Evolutionary conservation across 2,797 vertebrate species (phyloP), one percentile per base, ranked within the genome.

Genomic region (Dicrostonyx torquatus): DNA sequence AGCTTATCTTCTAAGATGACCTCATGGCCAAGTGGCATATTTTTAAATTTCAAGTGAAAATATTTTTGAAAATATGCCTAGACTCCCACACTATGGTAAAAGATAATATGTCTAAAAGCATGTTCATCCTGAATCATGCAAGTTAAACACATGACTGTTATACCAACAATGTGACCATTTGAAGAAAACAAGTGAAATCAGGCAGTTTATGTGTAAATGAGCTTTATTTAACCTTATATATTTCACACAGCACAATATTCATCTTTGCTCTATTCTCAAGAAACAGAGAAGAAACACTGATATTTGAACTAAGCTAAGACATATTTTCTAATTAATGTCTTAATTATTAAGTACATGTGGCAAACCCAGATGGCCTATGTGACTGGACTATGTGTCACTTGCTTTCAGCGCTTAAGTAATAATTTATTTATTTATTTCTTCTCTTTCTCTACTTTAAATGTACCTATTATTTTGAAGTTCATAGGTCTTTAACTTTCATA

Each of bases 61-160:
- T 31, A 58, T 18, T 79, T 96, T 95, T 92, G 53, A 96, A 95
- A 95, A 91, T 75, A 96, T 94, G 94, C 95, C 40, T 34, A 94
- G 48, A 93, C 2, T 93, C 22, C 15, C 20, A 2, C 29, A 82
- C 37, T 90, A 68, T 48, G 53, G 26, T 73, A 84, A 58, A 96
- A 93, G 48, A 72, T 66, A 92, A 85, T 62, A 70, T 64, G 88
- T 84, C 48, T 80, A 43, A 90, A 95, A 76, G 68, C 34, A 97
- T 96, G 31, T 58, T 31, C n/a, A 40, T 66, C 37, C 18, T 76
- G 75, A 96, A 89, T 87, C 24, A 86, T 40, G 26, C 7, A 89
- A 87, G 12, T 10, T 88, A 40, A 95, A n/a, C 55, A 73, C 40
- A 89, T 90, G 50, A 45, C 86, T 87, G 7, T 64, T 90, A 75